Evolutionary conservation across 1,140 invertebrate genomes (phyloP).

Genomic region (Batillaria attramentaria): DNA sequence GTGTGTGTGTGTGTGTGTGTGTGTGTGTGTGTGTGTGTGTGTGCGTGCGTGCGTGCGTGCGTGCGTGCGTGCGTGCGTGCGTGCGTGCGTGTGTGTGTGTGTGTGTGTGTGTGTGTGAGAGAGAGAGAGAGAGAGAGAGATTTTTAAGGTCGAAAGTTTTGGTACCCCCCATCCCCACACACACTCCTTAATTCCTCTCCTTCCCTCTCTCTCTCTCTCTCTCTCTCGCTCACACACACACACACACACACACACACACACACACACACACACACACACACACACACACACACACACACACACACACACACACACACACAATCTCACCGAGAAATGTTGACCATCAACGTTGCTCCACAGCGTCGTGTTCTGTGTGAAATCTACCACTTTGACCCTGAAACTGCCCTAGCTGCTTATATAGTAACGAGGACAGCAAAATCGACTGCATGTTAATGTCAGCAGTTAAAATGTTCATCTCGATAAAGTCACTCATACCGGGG

Average conservation of each 20-base stretch:
- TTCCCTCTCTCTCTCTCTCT: neutral
- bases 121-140: neutral
- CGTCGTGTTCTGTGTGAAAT: neutral
- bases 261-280: neutral
- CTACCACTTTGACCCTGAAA: neutral
- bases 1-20: neutral
- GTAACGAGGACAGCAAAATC: neutral
- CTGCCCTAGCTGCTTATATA: neutral
- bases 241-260: conserved; percentile 9
- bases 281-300: conserved; percentile 13
- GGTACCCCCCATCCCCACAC: neutral
- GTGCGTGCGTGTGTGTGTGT: neutral
- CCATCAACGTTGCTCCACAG: neutral
- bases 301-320: neutral
- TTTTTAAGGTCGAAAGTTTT: neutral
- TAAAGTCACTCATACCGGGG: too few species aligned
- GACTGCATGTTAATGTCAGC: neutral
- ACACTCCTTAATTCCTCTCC: neutral
- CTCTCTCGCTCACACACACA: neutral
- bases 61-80: too few species aligned
- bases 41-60: neutral
- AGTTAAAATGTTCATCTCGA: too few species aligned
- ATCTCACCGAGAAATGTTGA: neutral
- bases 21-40: neutral
- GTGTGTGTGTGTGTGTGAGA: neutral